Base-by-base conservation (phyloP, 1,140 invertebrate genomes). In the Chrysomallon squamiferum region DNA sequence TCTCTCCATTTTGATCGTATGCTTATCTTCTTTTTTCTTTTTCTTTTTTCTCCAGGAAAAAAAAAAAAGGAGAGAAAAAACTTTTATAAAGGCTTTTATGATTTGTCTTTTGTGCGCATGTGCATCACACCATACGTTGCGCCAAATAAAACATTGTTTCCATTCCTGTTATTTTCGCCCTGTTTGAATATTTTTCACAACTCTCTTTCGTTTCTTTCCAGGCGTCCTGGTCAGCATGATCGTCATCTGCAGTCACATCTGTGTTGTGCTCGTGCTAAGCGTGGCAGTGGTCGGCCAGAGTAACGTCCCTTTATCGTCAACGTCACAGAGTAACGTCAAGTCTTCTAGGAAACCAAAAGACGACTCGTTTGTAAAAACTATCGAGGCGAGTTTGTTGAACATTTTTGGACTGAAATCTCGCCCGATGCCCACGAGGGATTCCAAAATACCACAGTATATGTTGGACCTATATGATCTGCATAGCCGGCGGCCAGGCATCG, bases 391-490 rank as follows among this genome's bases (percentile, higher is more conserved):
- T 71, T 87, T 95, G 43, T 87, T 95, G 66, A 88, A 90, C 70
- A 83, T 93, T 78, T 89, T 95, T 76, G 93, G 93, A 45, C 87
- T 95, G 76, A 88, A 88, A 66, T 88, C 87, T 71, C 87, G 90
- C 74, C 90, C 90, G 4, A 86, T 84, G 66, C 85, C 86, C 9
- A 79, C 86, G 32, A 79, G 47, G 25, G 86, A 89, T 74, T 83
- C 88, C 60, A 81, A 87, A 38, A 89, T 95, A 76, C 93, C 94
- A 38, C 89, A 91, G 72, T 92, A 91, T 59, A 90, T 95, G 88
- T 89, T 90, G 80, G 87, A 92, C 75, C 87, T 95, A 66, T 94
- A 94, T 88, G 62, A 73, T 59, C 67, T 57, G 38, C 54, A 71
- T 43, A 47, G 61, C 72, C 47, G 33, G 35, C 25, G 5, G 27